Conservation (phyloP, 2,797 vertebrate species). For the Cynodonichthys magdalenae region DNA sequence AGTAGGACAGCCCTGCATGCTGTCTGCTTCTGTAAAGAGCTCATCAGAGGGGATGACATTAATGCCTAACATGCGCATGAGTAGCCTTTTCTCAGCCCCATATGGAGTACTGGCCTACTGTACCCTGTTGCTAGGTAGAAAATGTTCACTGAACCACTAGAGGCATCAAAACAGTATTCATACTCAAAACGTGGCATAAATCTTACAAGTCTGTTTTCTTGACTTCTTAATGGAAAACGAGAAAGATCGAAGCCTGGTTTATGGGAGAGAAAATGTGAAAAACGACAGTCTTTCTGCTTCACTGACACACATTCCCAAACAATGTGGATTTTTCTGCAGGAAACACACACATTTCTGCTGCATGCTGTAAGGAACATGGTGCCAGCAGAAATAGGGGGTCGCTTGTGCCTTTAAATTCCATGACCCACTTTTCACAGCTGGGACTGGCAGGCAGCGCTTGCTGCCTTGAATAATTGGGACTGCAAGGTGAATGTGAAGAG, state of each 20-base stretch:
- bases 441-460: conserved; percentile 64
- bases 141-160: neutral
- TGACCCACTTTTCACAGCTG: conserved; percentile 82
- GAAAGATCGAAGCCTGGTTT: conserved; percentile 45
- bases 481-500: conserved; percentile 81
- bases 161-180: neutral
- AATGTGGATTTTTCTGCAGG: conserved; percentile 50
- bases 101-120: conserved; percentile 70
- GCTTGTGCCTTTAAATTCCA: conserved; percentile 79
- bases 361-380: conserved; percentile 6
- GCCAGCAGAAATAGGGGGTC: conserved; percentile 26
- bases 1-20: conserved; percentile 53
- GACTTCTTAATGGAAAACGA: conserved; percentile 24
- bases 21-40: conserved; percentile 60
- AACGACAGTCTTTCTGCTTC: conserved; percentile 41
- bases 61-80: conserved; percentile 71
- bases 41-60: conserved; percentile 64
- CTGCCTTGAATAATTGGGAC: conserved; percentile 77
- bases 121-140: conserved; percentile 69
- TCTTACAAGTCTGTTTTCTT: neutral
- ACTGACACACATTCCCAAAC: conserved; percentile 47
- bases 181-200: neutral
- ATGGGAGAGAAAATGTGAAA: conserved; percentile 24
- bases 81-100: conserved; percentile 61
- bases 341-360: conserved; percentile 21